Evolutionary conservation across 2,113 vertebrate genomes (phyloP).

Genomic region (Rhipidura dahli): DNA sequence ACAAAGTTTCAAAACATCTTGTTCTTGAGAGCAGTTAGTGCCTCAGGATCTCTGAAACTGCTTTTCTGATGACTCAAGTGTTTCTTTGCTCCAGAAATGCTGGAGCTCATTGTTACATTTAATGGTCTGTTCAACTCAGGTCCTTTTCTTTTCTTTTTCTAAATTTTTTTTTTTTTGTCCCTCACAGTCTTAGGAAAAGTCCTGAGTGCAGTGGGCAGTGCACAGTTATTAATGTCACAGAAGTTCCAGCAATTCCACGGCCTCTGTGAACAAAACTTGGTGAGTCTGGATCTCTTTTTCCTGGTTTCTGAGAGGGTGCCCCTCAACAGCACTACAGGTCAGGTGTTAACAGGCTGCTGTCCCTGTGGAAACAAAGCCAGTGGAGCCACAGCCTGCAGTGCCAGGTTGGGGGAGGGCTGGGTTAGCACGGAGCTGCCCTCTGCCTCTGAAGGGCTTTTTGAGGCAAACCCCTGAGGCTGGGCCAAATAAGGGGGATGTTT

Average conservation of each 20-base stretch:
- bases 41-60: not conserved
- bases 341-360: not conserved
- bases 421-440: not conserved
- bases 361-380: not conserved
- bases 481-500: not conserved
- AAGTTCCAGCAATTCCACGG: slow-evolving; percentile 99
- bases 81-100: not conserved
- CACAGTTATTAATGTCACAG: slow-evolving; percentile 84
- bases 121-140: not conserved
- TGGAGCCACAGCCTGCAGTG: not conserved
- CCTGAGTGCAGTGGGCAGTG: slow-evolving; percentile 89
- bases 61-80: not conserved
- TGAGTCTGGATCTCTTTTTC: slow-evolving; percentile 66
- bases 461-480: not conserved
- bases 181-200: slow-evolving; percentile 91
- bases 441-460: not conserved
- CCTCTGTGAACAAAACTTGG: slow-evolving; percentile 98
- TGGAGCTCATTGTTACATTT: not conserved
- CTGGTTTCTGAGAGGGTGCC: not conserved
- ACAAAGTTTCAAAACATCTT: not conserved
- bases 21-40: not conserved
- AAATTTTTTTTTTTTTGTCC: not conserved
- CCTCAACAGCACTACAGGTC: not conserved
- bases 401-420: accelerated
- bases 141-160: not conserved